Evolutionary conservation across 2,888 invertebrate species (phyloP), one percentile per base, ranked within the genome.

Genomic region (Cylindroiulus punctatus): DNA sequence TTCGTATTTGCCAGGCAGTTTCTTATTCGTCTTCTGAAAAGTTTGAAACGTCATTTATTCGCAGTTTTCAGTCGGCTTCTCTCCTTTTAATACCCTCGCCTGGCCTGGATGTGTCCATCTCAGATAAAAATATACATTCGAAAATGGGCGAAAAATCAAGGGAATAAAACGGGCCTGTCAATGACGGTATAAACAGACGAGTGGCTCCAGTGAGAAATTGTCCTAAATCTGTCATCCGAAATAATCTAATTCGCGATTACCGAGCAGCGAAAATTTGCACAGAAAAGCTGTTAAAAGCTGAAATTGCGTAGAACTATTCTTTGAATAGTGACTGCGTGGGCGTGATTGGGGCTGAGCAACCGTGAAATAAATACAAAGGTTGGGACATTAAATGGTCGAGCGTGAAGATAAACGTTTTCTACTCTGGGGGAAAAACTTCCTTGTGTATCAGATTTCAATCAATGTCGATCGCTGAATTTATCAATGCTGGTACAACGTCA

Each of bases 151-250:
- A 17, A 44, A 42, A 44, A 44, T 44, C 44, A 44, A 10, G 1
- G 7, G 5, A 44, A 44, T 44, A 10, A 44, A 44, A 44, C 52
- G 19, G 36, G n/a, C n/a, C 52, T n/a, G 19, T 57, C 52, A 17
- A n/a, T 57, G 52, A 57, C 17, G 52, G n/a, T 57, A 57, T 36
- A 36, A 36, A 36, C 52, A 57, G 19, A 17, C 47, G 14, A 17
- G 47, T 10, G 12, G 17, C 5, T 47, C 47, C 7, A 17, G 17
- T 17, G 17, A 47, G 17, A 47, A 47, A 12, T 7, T 57, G 52
- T 57, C 52, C n/a, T 57, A 57, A 57, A 57, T 57, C n/a, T 57
- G n/a, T 57, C 52, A 57, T 57, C 52, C 52, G 52, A 57, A 57
- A 57, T 57, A 57, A 57, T 57, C n/a, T 57, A 17, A 44, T 44